phyloP scores from a whole-genome alignment of 2,113 vertebrate species.

The Propithecus coquereli region DNA sequence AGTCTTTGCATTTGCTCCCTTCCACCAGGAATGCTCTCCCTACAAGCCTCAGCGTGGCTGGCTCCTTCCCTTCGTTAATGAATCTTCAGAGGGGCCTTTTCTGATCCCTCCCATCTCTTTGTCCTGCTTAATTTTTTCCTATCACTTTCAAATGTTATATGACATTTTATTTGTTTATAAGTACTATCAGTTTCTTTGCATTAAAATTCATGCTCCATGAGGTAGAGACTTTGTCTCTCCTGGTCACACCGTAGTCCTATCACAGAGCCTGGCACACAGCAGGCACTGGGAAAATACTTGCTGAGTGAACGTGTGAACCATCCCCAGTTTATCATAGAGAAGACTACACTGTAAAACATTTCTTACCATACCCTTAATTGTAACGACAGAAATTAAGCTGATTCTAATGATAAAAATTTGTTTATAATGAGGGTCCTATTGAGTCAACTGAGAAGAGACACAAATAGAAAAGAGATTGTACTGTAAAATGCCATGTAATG shows the following conservation, averaged over 20 bases:
- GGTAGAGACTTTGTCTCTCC: not conserved
- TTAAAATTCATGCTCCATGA: not conserved
- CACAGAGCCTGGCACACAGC: not conserved
- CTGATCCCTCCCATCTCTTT: not conserved
- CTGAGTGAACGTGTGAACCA: not conserved
- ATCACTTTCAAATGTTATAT: not conserved
- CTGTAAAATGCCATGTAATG: not conserved
- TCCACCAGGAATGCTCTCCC: not conserved
- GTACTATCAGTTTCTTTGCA: not conserved
- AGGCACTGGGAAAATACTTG: not conserved
- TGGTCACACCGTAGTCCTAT: not conserved
- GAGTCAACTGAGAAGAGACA: constrained; percentile 17
- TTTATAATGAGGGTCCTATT: constrained; percentile 53
- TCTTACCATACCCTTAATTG: constrained; percentile 46
- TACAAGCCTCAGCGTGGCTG: not conserved
- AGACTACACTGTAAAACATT: not conserved
- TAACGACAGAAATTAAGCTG: constrained; percentile 47
- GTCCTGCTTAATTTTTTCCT: not conserved
- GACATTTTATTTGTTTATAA: not conserved
- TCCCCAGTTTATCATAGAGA: not conserved
- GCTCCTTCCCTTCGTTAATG: not conserved
- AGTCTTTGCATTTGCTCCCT: not conserved
- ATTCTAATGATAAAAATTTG: constrained; percentile 44
- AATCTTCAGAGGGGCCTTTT: not conserved
- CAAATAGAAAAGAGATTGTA: constrained; percentile 45